Evolutionary conservation across 2,888 invertebrate species (phyloP).

Genomic region (Maniola hyperantus): DNA sequence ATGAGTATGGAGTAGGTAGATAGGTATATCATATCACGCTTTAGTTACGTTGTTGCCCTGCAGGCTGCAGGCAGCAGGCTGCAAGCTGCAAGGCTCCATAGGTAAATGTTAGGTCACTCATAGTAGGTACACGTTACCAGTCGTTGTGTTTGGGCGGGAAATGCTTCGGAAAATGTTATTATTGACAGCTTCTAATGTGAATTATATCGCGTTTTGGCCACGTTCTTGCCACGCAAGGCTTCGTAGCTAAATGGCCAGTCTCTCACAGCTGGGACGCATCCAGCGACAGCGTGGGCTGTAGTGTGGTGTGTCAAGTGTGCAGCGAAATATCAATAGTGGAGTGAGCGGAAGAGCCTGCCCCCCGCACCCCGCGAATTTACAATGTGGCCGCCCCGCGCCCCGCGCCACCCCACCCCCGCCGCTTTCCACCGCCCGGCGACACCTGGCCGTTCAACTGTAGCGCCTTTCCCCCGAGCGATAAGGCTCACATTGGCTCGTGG

Average conservation of each 20-base stretch:
- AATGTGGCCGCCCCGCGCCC: conserved; percentile 35
- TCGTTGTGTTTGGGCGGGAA: too few species aligned
- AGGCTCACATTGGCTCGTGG: background rate
- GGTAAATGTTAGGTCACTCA: too few species aligned
- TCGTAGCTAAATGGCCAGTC: background rate
- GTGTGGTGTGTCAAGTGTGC: conserved; percentile 28
- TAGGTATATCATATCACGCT: too few species aligned
- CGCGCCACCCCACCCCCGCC: conserved; percentile 44
- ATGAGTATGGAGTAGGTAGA: too few species aligned
- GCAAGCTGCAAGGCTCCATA: too few species aligned
- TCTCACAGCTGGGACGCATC: background rate
- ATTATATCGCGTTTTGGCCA: too few species aligned
- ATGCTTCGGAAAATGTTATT: too few species aligned
- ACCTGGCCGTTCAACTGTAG: conserved; percentile 48
- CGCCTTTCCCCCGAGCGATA: background rate
- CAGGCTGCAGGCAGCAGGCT: too few species aligned
- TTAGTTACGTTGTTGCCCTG: too few species aligned
- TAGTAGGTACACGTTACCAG: too few species aligned
- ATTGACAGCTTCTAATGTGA: too few species aligned
- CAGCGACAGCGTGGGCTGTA: background rate
- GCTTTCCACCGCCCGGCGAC: conserved; percentile 50
- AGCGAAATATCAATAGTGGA: conserved; percentile 42
- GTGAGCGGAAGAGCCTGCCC: conserved; percentile 55
- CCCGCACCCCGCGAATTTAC: conserved; percentile 38
- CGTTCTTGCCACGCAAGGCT: too few species aligned